phyloP scores from a whole-genome alignment of 2,888 invertebrate species.

The Siphlonurus alternatus region DNA sequence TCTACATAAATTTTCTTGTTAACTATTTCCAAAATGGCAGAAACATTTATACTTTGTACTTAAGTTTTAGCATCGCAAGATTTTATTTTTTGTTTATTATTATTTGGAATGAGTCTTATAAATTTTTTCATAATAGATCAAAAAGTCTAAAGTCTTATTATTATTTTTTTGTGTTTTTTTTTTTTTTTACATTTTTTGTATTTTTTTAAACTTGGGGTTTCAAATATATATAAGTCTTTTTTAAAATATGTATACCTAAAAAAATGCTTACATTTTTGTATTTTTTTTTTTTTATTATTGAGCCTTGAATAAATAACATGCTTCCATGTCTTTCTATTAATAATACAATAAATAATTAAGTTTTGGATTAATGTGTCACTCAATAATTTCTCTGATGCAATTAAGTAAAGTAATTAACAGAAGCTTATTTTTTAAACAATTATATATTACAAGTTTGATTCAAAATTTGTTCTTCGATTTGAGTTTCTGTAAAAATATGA shows the following conservation, averaged over 20 bases:
- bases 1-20: neutral
- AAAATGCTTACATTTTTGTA: neutral
- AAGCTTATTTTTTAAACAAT: no score
- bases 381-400: no score
- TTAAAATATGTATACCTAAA: neutral
- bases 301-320: neutral
- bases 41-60: slow-evolving; percentile 3
- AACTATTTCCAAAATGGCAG: neutral
- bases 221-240: neutral
- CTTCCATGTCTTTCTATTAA: neutral
- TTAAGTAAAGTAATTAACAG: no score
- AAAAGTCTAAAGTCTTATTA: neutral
- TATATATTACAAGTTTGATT: no score
- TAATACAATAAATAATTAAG: no score
- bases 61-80: neutral
- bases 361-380: no score
- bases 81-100: neutral
- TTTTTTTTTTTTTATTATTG: neutral
- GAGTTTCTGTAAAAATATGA: no score
- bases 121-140: neutral
- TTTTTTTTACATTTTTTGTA: neutral
- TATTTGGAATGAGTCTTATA: slow-evolving; percentile 1
- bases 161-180: neutral
- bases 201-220: neutral
- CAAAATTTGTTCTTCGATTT: no score